phyloP scores from a whole-genome alignment of 2,113 vertebrate species.

The Hippocampus guttulatus region DNA sequence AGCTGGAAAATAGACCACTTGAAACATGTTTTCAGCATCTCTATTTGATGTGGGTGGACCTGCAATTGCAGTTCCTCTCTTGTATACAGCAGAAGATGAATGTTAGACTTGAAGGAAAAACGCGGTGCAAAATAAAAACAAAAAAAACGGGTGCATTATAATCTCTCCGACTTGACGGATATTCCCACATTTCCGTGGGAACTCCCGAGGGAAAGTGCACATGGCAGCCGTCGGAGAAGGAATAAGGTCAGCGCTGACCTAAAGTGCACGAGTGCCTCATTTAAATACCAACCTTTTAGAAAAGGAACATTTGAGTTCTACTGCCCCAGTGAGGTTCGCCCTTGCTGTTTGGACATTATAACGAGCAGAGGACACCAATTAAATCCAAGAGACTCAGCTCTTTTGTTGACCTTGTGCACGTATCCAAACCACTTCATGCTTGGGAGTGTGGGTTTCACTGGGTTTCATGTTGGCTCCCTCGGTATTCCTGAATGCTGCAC shows the following conservation, averaged over 20 bases:
- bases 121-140: not conserved
- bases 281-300: constrained; percentile 39
- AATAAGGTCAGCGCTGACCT: constrained; percentile 57
- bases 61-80: not conserved
- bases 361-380: not conserved
- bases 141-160: not conserved
- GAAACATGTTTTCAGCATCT: not conserved
- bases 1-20: not conserved
- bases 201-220: constrained; percentile 12
- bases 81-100: constrained; percentile 9
- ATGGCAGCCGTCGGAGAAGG: constrained; percentile 40
- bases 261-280: constrained; percentile 67
- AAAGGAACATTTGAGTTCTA: constrained; percentile 18
- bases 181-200: constrained; percentile 7
- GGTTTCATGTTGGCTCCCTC: not conserved
- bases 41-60: not conserved
- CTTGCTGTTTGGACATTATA: not conserved
- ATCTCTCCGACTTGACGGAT: not conserved
- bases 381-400: not conserved
- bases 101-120: not conserved
- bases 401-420: not conserved
- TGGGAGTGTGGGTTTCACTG: not conserved
- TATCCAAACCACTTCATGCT: not conserved
- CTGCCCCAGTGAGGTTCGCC: not conserved
- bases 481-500: constrained; percentile 3